These are phyloP conservation scores for Noctua comes DNA, from an alignment of 2,888 invertebrate genomes.

Conservation along the genomic window DNA sequence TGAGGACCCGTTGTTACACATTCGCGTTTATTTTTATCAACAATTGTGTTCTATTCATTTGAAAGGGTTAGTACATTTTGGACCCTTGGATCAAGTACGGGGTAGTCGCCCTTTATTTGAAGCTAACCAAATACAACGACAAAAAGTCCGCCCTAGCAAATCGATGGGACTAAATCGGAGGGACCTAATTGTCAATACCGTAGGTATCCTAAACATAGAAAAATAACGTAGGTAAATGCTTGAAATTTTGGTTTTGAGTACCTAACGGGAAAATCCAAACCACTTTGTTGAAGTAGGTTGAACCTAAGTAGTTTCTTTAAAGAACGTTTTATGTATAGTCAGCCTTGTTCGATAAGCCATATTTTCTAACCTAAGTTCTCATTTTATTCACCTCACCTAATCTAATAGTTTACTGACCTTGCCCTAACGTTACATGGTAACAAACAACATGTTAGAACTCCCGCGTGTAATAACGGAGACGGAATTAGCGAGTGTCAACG, in stretches of 20 bases:
- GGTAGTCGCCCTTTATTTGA: constrained; percentile 5
- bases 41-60: constrained; percentile 43
- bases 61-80: constrained; percentile 24
- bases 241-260: background rate
- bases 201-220: background rate
- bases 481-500: background rate
- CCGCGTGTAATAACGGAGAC: background rate
- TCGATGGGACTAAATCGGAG: too few relatives aligned
- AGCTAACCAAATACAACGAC: background rate
- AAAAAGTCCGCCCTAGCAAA: background rate
- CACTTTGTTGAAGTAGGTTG: background rate
- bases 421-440: background rate
- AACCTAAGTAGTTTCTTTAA: background rate
- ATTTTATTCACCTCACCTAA: background rate
- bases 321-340: background rate
- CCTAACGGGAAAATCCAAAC: background rate
- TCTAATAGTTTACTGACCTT: background rate
- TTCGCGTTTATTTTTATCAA: constrained; percentile 41
- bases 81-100: constrained; percentile 13
- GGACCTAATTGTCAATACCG: background rate
- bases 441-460: constrained; percentile 4
- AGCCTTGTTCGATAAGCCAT: background rate
- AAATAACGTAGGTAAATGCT: background rate
- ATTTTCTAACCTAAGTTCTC: background rate
- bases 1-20: constrained; percentile 30